These are phyloP conservation scores for Chaetops frenatus DNA, from an alignment of 2,113 vertebrate genomes.

Conservation along the genomic window DNA sequence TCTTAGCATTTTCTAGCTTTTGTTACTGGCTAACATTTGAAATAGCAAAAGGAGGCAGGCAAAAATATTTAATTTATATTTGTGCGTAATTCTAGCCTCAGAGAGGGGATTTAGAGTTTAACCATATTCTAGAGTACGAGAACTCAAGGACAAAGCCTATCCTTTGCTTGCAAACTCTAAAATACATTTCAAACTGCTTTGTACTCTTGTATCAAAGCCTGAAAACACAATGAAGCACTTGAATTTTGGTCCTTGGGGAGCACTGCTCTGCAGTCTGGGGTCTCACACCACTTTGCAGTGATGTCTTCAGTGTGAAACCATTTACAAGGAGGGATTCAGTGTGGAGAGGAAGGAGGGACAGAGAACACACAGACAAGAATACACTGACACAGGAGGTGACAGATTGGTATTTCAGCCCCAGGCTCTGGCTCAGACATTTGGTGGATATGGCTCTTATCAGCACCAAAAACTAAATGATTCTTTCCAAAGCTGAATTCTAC, in stretches of 20 bases:
- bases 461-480: not conserved
- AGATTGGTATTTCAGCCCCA: not conserved
- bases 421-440: not conserved
- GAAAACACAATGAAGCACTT: not conserved
- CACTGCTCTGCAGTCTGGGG: not conserved
- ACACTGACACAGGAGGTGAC: not conserved
- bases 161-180: not conserved
- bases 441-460: not conserved
- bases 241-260: not conserved
- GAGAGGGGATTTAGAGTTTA: not conserved
- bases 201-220: not conserved
- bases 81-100: not conserved
- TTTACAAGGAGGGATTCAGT: not conserved
- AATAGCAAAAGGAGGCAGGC: not conserved
- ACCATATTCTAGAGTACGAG: not conserved
- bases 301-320: not conserved
- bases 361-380: not conserved
- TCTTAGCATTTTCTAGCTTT: not conserved
- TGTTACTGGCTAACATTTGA: not conserved
- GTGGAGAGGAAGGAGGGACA: not conserved
- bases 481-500: not conserved
- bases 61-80: accelerated
- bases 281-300: not conserved
- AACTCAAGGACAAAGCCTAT: not conserved
- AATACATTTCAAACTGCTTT: not conserved